phyloP scores from a whole-genome alignment of 2,888 invertebrate genomes.

The Bedellia somnulentella region DNA sequence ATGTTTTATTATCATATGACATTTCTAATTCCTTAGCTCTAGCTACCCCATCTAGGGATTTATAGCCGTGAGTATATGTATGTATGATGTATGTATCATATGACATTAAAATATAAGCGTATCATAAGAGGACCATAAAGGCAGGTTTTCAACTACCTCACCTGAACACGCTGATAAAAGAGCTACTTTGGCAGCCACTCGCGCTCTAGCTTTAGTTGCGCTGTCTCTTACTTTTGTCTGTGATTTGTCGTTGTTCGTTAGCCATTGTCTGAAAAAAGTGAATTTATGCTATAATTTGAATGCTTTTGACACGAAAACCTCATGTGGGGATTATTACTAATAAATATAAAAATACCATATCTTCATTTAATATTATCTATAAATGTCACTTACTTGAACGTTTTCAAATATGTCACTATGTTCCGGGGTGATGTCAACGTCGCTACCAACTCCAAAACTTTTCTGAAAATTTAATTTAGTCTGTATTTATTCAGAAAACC shows the following conservation, averaged over 20 bases:
- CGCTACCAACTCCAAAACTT: conserved; percentile 87
- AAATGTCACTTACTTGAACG: conserved; percentile 72
- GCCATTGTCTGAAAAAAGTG: conserved; percentile 28
- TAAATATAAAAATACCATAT: neutral
- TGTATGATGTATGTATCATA: too few species aligned
- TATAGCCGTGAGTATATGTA: too few species aligned
- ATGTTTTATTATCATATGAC: too few species aligned
- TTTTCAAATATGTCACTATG: conserved; percentile 82
- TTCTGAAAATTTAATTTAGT: conserved; percentile 33
- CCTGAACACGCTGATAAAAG: conserved; percentile 82
- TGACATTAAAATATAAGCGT: too few species aligned
- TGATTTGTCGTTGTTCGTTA: conserved; percentile 29
- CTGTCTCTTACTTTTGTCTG: conserved; percentile 26
- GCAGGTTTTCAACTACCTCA: conserved; percentile 19
- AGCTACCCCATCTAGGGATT: too few species aligned
- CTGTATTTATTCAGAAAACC: conserved; percentile 1
- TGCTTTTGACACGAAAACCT: neutral
- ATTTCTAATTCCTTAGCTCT: too few species aligned
- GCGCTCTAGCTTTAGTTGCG: conserved; percentile 68
- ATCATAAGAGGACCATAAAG: neutral
- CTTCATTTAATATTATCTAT: neutral
- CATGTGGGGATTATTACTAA: neutral
- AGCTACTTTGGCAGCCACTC: conserved; percentile 84
- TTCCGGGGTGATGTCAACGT: conserved; percentile 85
- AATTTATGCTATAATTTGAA: neutral